Evolutionary conservation across 2,113 vertebrate genomes (phyloP), one percentile per base, ranked within the genome.

Genomic region (Corythornis cristatus): DNA sequence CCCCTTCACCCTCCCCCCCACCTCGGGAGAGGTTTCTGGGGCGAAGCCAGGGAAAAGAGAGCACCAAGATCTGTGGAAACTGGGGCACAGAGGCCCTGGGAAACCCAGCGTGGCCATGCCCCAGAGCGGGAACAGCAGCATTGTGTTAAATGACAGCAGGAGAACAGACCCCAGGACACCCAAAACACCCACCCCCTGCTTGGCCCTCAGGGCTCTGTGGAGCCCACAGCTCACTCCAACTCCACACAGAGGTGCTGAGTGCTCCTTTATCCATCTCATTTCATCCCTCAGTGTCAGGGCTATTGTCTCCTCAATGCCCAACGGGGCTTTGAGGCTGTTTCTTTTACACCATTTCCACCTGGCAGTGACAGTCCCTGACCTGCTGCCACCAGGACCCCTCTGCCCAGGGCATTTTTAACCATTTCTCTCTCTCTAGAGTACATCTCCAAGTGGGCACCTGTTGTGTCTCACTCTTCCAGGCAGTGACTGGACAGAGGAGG

Each of bases 81-180:
- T 3, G 22, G 26, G 56, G 14, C 72, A 46, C 4, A 1, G 2
- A 1, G 25, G 45, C 4, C 8, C 45, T 7, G 1, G 5, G 33
- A 61, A 60, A 43, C 22, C 40, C 73, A 19, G 22, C 28, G 5
- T 22, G 2, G 45, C 37, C 18, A 0, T 11, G n/a, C 11, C 15
- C 46, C 1, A 3, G 37, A 16, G 58, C 2, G 0, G 45, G 33
- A 54, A 70, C 46, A 11, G 72, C 53, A 8, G 66, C 25, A 6
- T 25, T 2, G 0, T 1, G 2, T 11, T 15, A 14, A 12, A 7
- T 0, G 21, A 15, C 1, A 21, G 56, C 26, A 28, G 58, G 21
- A 66, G 53, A n/a, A 60, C 20, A 12, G 56, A 29, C 37, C 75
- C 37, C 15, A 3, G 19, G 40, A 37, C 26, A 46, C 65, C 56